These are phyloP conservation scores for Cyanoderma ruficeps DNA, from an alignment of 2,113 vertebrate genomes.

Conservation along the genomic window DNA sequence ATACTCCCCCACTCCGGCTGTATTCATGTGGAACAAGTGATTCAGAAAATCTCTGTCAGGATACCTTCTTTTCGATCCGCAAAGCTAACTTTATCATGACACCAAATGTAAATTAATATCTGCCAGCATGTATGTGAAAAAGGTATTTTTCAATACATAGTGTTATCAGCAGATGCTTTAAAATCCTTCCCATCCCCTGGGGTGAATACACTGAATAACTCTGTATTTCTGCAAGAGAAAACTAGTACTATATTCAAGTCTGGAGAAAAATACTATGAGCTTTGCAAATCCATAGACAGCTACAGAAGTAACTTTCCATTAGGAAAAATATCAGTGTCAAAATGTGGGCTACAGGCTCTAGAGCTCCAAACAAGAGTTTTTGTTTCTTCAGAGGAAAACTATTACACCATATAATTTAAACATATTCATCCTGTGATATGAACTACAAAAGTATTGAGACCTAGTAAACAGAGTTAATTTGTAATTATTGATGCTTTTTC, in stretches of 20 bases:
- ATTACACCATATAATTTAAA: not conserved
- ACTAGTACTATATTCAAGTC: not conserved
- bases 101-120: slow-evolving; percentile 13
- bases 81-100: slow-evolving; percentile 23
- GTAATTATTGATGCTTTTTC: not conserved
- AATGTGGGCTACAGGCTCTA: not conserved
- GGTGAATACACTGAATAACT: not conserved
- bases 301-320: not conserved
- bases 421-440: not conserved
- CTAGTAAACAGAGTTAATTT: not conserved
- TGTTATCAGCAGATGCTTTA: not conserved
- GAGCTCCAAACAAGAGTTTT: not conserved
- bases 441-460: not conserved
- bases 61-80: not conserved
- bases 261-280: not conserved
- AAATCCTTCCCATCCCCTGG: not conserved
- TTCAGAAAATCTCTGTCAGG: not conserved
- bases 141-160: not conserved
- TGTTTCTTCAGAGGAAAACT: not conserved
- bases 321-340: not conserved
- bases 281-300: not conserved
- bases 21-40: not conserved
- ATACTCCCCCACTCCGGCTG: fast-evolving
- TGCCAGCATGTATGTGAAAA: not conserved
- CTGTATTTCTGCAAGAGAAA: not conserved